A percentile compares a stretch with the other conserved stretches of the same genome.
Evolutionary conservation across 1,140 invertebrate species (phyloP).

Genomic region (Drosophila seguyi): DNA sequence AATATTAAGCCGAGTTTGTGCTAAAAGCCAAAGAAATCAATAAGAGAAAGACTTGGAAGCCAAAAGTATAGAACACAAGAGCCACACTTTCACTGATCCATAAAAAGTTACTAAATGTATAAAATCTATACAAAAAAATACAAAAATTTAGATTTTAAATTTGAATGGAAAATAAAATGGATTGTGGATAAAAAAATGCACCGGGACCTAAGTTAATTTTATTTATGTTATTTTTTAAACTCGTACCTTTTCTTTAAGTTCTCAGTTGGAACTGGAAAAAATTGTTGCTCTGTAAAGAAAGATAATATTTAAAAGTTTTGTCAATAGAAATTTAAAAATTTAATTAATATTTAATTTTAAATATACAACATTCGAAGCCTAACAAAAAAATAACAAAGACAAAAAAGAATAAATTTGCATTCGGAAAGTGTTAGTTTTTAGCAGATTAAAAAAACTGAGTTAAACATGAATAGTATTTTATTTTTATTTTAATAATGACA

Average conservation of each 20-base stretch:
- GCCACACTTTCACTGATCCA: slow-evolving; percentile 41
- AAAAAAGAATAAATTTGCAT: too few species aligned
- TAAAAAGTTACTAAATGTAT: neutral
- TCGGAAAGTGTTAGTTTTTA: too few species aligned
- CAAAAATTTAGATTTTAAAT: too few species aligned
- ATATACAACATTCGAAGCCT: neutral
- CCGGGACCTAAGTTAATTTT: too few species aligned
- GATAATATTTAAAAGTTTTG: neutral
- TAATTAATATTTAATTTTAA: neutral
- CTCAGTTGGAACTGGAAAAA: too few species aligned
- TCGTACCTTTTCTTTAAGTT: neutral
- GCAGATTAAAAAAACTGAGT: too few species aligned
- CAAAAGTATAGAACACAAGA: slow-evolving; percentile 15
- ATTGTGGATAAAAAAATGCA: neutral
- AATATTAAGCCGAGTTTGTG: slow-evolving; percentile 24
- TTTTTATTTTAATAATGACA: too few species aligned
- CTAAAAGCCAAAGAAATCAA: slow-evolving; percentile 20
- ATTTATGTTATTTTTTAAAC: neutral
- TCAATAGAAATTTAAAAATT: too few species aligned
- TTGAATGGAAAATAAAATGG: neutral
- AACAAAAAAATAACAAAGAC: too few species aligned
- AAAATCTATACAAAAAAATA: too few species aligned
- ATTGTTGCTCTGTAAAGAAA: neutral
- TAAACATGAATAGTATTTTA: too few species aligned
- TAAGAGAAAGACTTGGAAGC: slow-evolving; percentile 1